A percentile compares a stretch with the other conserved stretches of the same genome.
Evolutionary conservation across 2,113 vertebrate genomes (phyloP).

Genomic region (Xiphophorus maculatus): DNA sequence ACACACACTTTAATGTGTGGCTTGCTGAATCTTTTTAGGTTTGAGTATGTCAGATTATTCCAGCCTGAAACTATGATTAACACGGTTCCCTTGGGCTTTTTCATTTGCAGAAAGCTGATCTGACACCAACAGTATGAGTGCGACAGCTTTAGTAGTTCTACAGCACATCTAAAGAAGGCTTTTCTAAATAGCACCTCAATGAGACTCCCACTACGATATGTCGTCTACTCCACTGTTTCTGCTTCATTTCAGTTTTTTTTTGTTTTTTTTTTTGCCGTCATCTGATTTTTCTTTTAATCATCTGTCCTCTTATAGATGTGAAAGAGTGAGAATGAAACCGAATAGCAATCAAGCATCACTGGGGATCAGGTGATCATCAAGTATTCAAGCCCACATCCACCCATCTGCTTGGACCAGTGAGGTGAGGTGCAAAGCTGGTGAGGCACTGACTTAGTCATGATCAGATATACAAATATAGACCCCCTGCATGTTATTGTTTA

Average conservation of each 20-base stretch:
- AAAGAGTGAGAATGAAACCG: conserved; percentile 20
- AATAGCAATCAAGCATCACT: conserved; percentile 22
- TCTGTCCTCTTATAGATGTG: conserved; percentile 3
- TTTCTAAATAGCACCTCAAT: conserved; percentile 1
- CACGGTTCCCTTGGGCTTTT: not conserved
- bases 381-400: conserved; percentile 35
- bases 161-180: not conserved
- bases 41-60: not conserved
- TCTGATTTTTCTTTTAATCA: not conserved
- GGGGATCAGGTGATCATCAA: conserved; percentile 42
- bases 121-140: not conserved
- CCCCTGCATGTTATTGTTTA: too few species aligned
- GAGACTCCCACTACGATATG: not conserved
- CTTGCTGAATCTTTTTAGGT: too few species aligned
- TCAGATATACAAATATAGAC: too few species aligned
- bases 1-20: too few species aligned
- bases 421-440: too few species aligned
- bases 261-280: not conserved
- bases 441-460: too few species aligned
- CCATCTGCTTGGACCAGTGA: not conserved
- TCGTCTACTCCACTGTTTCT: not conserved
- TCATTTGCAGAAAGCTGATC: not conserved
- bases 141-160: not conserved
- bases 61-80: not conserved
- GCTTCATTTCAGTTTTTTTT: not conserved